phyloP scores from a whole-genome alignment of 64 coral and sea anemone genomes.

The Actinia equina region DNA sequence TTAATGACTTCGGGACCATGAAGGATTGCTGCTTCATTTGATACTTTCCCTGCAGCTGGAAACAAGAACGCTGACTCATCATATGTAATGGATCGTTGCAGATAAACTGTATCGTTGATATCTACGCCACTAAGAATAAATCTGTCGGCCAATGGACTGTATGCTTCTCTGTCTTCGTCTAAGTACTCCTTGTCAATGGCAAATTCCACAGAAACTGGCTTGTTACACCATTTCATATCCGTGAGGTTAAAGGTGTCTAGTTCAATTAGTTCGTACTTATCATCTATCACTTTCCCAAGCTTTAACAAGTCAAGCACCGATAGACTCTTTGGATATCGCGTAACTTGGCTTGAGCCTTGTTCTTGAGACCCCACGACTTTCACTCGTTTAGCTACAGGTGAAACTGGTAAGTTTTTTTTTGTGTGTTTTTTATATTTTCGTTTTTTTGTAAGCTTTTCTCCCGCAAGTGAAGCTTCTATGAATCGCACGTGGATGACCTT shows the following conservation, averaged over 20 bases:
- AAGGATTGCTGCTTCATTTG: too few relatives aligned
- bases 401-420: neutral
- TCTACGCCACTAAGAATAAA: too few relatives aligned
- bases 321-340: conserved; percentile 28
- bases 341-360: neutral
- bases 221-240: neutral
- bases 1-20: too few relatives aligned
- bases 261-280: conserved; percentile 20
- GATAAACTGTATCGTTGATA: too few relatives aligned
- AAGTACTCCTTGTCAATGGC: conserved; percentile 45
- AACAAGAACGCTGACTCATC: too few relatives aligned
- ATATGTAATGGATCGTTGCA: too few relatives aligned
- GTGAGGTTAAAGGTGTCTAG: neutral
- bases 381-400: neutral
- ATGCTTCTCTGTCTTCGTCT: too few relatives aligned
- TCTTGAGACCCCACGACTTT: conserved; percentile 1
- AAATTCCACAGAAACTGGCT: conserved; percentile 22
- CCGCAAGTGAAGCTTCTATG: too few relatives aligned
- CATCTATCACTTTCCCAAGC: conserved; percentile 37
- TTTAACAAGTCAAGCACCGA: conserved; percentile 60
- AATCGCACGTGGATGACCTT: too few relatives aligned
- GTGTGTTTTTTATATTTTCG: neutral
- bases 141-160: too few relatives aligned
- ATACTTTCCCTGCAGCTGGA: too few relatives aligned
- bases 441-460: too few relatives aligned